A percentile compares a stretch with the other conserved stretches of the same genome.
Evolutionary conservation across 92 coral and sea anemone genomes (phyloP).

Genomic region (Palythoa caribaeorum): DNA sequence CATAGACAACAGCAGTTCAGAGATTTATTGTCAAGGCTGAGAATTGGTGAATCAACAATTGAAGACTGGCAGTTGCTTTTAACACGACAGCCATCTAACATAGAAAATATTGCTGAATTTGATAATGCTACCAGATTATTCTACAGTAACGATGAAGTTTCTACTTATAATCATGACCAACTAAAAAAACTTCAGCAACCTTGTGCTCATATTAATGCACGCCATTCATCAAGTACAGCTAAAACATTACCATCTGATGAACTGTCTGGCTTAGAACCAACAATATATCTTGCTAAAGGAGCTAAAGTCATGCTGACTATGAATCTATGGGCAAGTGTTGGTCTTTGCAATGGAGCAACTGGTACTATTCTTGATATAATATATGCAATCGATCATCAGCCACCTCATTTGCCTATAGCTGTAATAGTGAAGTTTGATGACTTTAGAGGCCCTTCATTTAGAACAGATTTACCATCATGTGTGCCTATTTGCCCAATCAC

Average conservation of each 20-base stretch:
- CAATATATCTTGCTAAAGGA: constrained; percentile 40
- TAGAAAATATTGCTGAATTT: constrained; percentile 17
- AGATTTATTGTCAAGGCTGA: constrained; percentile 6
- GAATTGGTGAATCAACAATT: constrained; percentile 26
- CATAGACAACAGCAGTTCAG: constrained; percentile 14
- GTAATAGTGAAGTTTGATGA: constrained; percentile 67
- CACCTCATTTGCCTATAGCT: constrained; percentile 69
- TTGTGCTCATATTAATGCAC: constrained; percentile 50
- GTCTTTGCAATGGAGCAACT: constrained; percentile 59
- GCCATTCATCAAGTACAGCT: constrained; percentile 63
- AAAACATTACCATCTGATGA: constrained; percentile 45
- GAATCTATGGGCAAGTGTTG: constrained; percentile 61
- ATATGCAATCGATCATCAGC: constrained; percentile 27
- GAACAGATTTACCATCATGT: constrained; percentile 35
- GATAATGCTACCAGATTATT: constrained; percentile 56
- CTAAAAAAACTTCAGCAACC: constrained; percentile 46
- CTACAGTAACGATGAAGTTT: constrained; percentile 57
- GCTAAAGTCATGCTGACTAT: constrained; percentile 57
- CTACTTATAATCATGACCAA: constrained; percentile 41
- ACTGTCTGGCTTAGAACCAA: constrained; percentile 61
- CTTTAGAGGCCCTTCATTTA: constrained; percentile 56
- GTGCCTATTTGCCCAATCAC: constrained; percentile 66
- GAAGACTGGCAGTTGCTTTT: constrained; percentile 30
- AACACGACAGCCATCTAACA: constrained; percentile 16
- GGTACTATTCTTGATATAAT: constrained; percentile 38